phyloP scores from a whole-genome alignment of 2,888 invertebrate genomes.

The Himalopsyche tibetana region DNA sequence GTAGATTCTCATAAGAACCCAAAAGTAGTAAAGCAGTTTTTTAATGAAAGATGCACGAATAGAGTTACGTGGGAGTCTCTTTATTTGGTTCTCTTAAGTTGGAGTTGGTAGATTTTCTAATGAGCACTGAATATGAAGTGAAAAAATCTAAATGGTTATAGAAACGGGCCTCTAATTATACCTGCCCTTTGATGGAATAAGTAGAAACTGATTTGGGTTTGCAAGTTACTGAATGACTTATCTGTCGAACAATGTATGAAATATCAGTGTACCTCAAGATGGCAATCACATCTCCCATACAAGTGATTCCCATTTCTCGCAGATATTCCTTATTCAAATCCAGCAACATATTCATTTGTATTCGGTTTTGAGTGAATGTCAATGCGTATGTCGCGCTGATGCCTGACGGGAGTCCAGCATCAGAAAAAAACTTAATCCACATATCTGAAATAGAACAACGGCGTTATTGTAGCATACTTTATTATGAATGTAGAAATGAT shows the following conservation, averaged over 20 bases:
- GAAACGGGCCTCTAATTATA: too few species aligned
- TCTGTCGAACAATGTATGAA: slow-evolving; percentile 46
- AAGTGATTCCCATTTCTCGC: slow-evolving; percentile 90
- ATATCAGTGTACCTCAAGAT: slow-evolving; percentile 78
- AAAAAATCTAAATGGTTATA: neutral
- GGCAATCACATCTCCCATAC: slow-evolving; percentile 83
- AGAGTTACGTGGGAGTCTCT: too few species aligned
- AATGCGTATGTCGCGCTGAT: slow-evolving; percentile 90
- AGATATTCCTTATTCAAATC: slow-evolving; percentile 92
- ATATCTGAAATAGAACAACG: slow-evolving; percentile 73
- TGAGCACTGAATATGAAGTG: neutral
- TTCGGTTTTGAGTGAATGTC: slow-evolving; percentile 91
- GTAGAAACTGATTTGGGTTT: neutral
- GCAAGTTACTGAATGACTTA: neutral
- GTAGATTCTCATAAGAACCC: neutral
- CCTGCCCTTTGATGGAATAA: too few species aligned
- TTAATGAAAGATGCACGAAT: too few species aligned
- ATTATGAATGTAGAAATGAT: too few species aligned
- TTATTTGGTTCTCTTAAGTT: too few species aligned
- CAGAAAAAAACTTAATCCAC: slow-evolving; percentile 92
- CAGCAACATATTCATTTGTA: slow-evolving; percentile 89
- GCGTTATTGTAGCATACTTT: neutral
- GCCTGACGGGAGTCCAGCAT: slow-evolving; percentile 88
- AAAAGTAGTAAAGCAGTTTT: too few species aligned
- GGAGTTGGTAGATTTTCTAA: too few species aligned